Evolutionary conservation across 2,797 vertebrate genomes (phyloP).

Genomic region (Anabas testudineus): DNA sequence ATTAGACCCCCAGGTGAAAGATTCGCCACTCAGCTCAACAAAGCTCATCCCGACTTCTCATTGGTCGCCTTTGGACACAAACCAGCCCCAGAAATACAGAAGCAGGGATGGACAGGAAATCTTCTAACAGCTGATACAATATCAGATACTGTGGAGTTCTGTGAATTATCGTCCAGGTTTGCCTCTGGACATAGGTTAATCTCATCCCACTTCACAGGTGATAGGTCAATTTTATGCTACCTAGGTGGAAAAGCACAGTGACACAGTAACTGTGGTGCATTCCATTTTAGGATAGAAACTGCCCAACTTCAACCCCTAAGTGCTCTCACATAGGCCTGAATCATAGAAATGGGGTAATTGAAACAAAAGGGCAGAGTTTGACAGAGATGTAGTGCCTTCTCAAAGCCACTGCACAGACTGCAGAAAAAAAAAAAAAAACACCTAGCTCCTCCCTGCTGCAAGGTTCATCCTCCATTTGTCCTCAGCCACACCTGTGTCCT

Average conservation of each 20-base stretch:
- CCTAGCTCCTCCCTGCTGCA: constrained; percentile 64
- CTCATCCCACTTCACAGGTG: constrained; percentile 55
- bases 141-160: constrained; percentile 46
- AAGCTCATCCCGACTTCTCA: constrained; percentile 57
- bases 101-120: constrained; percentile 43
- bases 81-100: constrained; percentile 44
- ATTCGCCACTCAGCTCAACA: constrained; percentile 55
- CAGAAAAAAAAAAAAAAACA: constrained; percentile 82
- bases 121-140: constrained; percentile 41
- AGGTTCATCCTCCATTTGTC: constrained; percentile 72
- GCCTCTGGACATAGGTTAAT: constrained; percentile 60
- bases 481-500: constrained; percentile 68
- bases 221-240: constrained; percentile 64
- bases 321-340: constrained; percentile 72
- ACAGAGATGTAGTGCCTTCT: constrained; percentile 81
- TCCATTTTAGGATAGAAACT: constrained; percentile 59
- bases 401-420: constrained; percentile 69
- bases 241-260: constrained; percentile 44
- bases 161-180: constrained; percentile 50
- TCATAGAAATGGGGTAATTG: constrained; percentile 81
- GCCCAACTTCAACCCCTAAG: constrained; percentile 68
- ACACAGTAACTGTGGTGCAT: constrained; percentile 30
- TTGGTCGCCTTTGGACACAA: constrained; percentile 47
- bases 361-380: constrained; percentile 83
- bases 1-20: constrained; percentile 64